phyloP scores from a whole-genome alignment of 2,797 vertebrate genomes.

The Enteromius afrohamiltoni region DNA sequence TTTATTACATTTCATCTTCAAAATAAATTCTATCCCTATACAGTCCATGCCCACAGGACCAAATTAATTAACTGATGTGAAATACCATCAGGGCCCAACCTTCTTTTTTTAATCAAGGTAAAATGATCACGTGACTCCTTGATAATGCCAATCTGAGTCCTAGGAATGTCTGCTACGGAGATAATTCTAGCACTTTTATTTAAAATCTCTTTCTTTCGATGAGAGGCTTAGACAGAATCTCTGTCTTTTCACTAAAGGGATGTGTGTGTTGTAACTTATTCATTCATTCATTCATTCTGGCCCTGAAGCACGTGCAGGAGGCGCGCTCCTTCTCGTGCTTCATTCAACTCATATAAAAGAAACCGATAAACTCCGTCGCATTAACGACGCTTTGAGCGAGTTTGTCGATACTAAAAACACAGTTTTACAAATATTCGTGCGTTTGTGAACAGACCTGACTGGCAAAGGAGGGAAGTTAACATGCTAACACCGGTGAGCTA shows the following conservation, averaged over 20 bases:
- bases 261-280: constrained; percentile 1
- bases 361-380: neutral
- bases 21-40: neutral
- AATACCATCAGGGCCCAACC: neutral
- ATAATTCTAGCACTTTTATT: neutral
- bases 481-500: constrained; percentile 35
- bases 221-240: neutral
- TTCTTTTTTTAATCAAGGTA: neutral
- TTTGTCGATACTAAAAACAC: neutral
- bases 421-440: neutral
- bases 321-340: constrained; percentile 3
- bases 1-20: neutral
- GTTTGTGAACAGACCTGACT: neutral
- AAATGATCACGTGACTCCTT: neutral
- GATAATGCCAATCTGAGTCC: neutral
- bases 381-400: neutral
- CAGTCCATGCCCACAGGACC: neutral
- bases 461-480: neutral
- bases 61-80: neutral
- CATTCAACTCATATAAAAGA: neutral
- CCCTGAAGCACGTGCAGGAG: constrained; percentile 42
- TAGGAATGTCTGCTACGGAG: neutral
- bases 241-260: neutral
- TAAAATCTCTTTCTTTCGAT: neutral
- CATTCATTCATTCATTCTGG: constrained; percentile 6